Percentiles rank a stretch among this genome's conserved stretches.
Conservation (phyloP, 2,797 vertebrate species). For the Macropodus opercularis region DNA sequence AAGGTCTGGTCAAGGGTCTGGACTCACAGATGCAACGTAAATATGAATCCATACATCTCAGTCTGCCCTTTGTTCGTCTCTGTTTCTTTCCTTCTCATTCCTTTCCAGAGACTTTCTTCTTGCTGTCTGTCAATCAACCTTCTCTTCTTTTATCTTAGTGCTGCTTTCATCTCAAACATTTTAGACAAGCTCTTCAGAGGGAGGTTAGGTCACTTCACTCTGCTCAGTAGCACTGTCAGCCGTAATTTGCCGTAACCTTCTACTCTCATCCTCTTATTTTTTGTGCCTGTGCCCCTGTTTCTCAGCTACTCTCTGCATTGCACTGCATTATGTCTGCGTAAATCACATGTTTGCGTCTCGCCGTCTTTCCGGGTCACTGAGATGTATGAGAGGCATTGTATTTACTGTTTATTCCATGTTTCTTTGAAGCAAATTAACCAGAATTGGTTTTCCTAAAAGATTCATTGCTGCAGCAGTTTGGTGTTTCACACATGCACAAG, state of each 20-base stretch:
- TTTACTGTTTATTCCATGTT: slow-evolving; percentile 64
- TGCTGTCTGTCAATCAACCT: slow-evolving; percentile 24
- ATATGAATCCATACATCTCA: slow-evolving; percentile 84
- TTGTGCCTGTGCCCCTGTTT: slow-evolving; percentile 35
- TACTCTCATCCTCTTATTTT: slow-evolving; percentile 28
- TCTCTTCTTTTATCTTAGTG: slow-evolving; percentile 52
- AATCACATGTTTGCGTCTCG: slow-evolving; percentile 16
- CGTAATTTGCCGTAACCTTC: slow-evolving; percentile 45
- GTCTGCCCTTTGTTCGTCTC: slow-evolving; percentile 65
- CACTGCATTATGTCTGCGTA: slow-evolving; percentile 29
- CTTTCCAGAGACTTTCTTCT: slow-evolving; percentile 20
- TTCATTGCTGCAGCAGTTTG: slow-evolving; percentile 66
- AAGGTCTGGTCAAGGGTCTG: slow-evolving; percentile 84
- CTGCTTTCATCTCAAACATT: slow-evolving; percentile 56
- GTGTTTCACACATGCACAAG: slow-evolving; percentile 24
- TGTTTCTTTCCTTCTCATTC: slow-evolving; percentile 38
- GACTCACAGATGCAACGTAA: slow-evolving; percentile 82
- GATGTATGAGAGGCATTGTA: slow-evolving; percentile 79
- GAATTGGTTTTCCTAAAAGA: slow-evolving; percentile 59
- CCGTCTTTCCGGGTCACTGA: slow-evolving; percentile 73
- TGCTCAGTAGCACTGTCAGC: slow-evolving; percentile 43
- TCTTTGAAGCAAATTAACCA: slow-evolving; percentile 44
- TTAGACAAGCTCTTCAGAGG: slow-evolving; percentile 44
- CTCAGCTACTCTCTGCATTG: slow-evolving; percentile 9
- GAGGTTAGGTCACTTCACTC: slow-evolving; percentile 44